A percentile compares a stretch with the other conserved stretches of the same genome.
Evolutionary conservation across 2,888 invertebrate genomes (phyloP).

Genomic region (Catocala nupta): DNA sequence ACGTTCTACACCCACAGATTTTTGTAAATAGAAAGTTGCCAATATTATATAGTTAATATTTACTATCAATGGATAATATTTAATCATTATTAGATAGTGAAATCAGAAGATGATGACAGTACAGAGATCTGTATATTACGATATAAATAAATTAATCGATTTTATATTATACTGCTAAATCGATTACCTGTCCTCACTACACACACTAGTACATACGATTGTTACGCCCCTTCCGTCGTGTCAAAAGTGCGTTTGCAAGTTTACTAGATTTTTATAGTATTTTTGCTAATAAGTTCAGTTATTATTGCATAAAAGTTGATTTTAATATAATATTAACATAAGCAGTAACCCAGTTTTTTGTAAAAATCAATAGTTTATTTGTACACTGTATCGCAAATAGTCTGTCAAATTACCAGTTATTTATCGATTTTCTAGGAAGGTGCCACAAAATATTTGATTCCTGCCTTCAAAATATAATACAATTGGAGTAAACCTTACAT

Average conservation of each 20-base stretch:
- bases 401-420: slow-evolving; percentile 46
- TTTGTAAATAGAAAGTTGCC: no score
- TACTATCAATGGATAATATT: no score
- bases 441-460: slow-evolving; percentile 41
- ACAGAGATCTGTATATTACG: no score
- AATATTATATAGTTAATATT: no score
- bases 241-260: slow-evolving; percentile 56
- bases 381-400: slow-evolving; percentile 25
- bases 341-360: background rate
- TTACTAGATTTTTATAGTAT: slow-evolving; percentile 19
- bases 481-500: slow-evolving; percentile 15
- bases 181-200: background rate
- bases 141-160: no score
- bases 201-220: slow-evolving; percentile 20
- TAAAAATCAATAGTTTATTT: slow-evolving; percentile 6
- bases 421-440: slow-evolving; percentile 68
- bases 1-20: no score
- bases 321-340: background rate
- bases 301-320: background rate
- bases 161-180: background rate
- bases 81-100: no score
- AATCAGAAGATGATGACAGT: no score
- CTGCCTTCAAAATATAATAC: slow-evolving; percentile 28
- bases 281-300: slow-evolving; percentile 8
- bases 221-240: slow-evolving; percentile 64